Conservation (phyloP, 1,140 invertebrate species). For the Drosophila persimilis region DNA sequence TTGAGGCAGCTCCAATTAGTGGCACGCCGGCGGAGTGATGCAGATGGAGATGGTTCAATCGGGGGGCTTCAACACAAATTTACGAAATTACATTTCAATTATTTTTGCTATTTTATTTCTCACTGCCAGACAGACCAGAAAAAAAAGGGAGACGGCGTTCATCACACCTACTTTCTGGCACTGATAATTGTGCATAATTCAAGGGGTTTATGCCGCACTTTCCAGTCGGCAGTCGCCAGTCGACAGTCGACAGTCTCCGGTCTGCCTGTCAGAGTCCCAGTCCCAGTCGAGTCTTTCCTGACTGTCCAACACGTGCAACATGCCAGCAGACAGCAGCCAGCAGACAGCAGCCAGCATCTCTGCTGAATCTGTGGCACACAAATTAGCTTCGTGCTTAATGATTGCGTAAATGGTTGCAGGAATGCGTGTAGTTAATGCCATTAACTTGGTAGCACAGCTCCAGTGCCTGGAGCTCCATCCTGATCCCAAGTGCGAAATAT, state of each 20-base stretch:
- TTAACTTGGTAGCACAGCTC: constrained; percentile 49
- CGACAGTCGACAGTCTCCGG: constrained; percentile 8
- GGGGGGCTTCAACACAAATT: constrained; percentile 41
- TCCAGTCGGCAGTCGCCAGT: constrained; percentile 3
- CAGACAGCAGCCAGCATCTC: constrained; percentile 16
- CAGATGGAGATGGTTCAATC: constrained; percentile 62
- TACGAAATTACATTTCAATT: constrained; percentile 78
- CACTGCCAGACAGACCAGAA: constrained; percentile 25
- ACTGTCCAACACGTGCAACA: constrained; percentile 62
- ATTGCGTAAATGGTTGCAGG: constrained; percentile 79
- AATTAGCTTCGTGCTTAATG: constrained; percentile 79
- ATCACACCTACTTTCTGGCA: constrained; percentile 76
- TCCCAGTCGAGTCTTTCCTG: constrained; percentile 37
- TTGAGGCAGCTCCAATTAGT: constrained; percentile 60
- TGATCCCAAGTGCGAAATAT: constrained; percentile 8
- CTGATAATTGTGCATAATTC: constrained; percentile 79
- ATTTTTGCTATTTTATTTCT: constrained; percentile 74
- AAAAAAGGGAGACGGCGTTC: constrained; percentile 45
- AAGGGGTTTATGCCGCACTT: constrained; percentile 70
- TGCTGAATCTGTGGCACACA: constrained; percentile 65
- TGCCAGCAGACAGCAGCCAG: constrained; percentile 28
- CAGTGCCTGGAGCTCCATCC: neutral
- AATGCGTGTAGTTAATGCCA: constrained; percentile 73
- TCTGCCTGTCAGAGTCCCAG: constrained; percentile 35
- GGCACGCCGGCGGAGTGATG: constrained; percentile 36